Evolutionary conservation across 2,113 vertebrate species (phyloP).

Genomic region (Muntiacus muntjak): DNA sequence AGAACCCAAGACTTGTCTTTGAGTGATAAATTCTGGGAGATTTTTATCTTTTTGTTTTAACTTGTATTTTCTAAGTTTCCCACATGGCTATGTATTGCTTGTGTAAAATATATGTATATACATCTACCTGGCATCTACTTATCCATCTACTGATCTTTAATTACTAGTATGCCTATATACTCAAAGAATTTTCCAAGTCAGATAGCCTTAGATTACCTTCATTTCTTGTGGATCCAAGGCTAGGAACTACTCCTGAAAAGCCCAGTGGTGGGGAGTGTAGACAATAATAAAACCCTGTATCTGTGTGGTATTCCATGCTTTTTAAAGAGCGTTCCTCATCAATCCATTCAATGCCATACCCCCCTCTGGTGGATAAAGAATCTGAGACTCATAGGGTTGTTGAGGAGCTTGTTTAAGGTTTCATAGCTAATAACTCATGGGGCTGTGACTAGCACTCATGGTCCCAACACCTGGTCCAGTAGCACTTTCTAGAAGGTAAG

Average conservation of each 20-base stretch:
- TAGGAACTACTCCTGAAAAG: not conserved
- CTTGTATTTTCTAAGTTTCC: not conserved
- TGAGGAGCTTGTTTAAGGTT: not conserved
- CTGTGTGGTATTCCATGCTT: not conserved
- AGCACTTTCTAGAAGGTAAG: slow-evolving; percentile 26
- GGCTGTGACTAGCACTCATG: not conserved
- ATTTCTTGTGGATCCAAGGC: not conserved
- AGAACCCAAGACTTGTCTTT: not conserved
- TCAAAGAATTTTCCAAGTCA: not conserved
- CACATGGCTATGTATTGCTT: not conserved
- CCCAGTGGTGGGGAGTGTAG: not conserved
- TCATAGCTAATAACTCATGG: not conserved
- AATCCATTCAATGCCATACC: not conserved
- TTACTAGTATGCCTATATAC: not conserved
- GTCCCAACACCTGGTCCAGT: not conserved
- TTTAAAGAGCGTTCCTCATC: not conserved
- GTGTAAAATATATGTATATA: not conserved
- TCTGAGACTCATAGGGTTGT: not conserved
- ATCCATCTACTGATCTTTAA: not conserved
- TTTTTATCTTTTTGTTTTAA: not conserved
- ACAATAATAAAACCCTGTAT: not conserved
- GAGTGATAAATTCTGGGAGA: not conserved
- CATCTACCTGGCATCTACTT: not conserved
- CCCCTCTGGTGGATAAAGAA: not conserved
- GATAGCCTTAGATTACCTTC: not conserved